Evolutionary conservation across 2,888 invertebrate species (phyloP).

Genomic region (Acrobasis consociella): DNA sequence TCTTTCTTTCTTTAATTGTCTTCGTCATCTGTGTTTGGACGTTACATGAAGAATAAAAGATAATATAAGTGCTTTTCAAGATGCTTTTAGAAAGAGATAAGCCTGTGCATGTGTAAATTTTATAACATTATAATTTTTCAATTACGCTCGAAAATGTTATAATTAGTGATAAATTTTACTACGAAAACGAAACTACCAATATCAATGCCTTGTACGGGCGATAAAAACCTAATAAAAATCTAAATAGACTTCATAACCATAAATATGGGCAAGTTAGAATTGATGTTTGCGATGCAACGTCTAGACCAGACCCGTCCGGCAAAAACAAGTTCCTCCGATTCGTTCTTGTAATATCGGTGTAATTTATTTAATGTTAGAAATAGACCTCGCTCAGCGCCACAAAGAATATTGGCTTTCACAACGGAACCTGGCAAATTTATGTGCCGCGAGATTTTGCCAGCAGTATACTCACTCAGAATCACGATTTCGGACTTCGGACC

Average conservation of each 20-base stretch:
- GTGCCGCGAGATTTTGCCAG: constrained; percentile 73
- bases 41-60: too few relatives aligned
- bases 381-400: constrained; percentile 73
- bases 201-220: neutral
- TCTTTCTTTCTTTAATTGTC: too few relatives aligned
- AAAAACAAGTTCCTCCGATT: constrained; percentile 74
- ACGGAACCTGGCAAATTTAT: constrained; percentile 79
- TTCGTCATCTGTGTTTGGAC: too few relatives aligned
- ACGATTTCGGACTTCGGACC: constrained; percentile 41
- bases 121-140: neutral
- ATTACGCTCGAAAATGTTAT: neutral
- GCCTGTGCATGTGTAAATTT: neutral
- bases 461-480: constrained; percentile 49
- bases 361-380: constrained; percentile 82
- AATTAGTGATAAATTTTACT: neutral
- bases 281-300: constrained; percentile 67
- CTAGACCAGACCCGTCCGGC: constrained; percentile 67
- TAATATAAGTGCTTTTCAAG: too few relatives aligned
- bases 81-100: too few relatives aligned
- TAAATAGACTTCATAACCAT: constrained; percentile 39
- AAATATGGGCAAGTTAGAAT: constrained; percentile 58
- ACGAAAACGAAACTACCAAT: neutral
- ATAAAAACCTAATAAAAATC: constrained; percentile 32
- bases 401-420: constrained; percentile 83
- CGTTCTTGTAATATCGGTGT: constrained; percentile 80